A percentile compares a stretch with the other conserved stretches of the same genome.
Evolutionary conservation across 2,797 vertebrate genomes (phyloP).

Genomic region (Florisuga fusca): DNA sequence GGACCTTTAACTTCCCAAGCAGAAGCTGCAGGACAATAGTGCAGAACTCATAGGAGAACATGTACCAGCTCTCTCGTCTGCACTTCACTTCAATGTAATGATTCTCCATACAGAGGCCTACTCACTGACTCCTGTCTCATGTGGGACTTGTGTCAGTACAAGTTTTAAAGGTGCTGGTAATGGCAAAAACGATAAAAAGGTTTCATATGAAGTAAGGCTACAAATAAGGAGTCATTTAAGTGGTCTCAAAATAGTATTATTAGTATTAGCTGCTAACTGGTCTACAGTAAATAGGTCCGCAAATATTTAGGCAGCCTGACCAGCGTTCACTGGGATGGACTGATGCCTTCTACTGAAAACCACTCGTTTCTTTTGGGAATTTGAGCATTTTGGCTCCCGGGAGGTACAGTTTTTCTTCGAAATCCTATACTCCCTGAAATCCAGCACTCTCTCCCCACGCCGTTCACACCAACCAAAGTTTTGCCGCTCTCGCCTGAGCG

Average conservation of each 20-base stretch:
- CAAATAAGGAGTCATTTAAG: accelerated
- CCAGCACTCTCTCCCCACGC: not conserved
- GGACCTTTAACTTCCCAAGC: not conserved
- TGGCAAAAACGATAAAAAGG: accelerated
- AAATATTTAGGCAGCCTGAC: not conserved
- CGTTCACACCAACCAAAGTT: not conserved
- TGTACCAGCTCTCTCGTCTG: not conserved
- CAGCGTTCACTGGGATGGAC: not conserved
- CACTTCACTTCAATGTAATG: not conserved
- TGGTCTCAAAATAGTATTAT: not conserved
- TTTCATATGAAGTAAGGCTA: not conserved
- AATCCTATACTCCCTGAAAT: not conserved
- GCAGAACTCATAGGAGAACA: not conserved
- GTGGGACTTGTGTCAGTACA: not conserved
- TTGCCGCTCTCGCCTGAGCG: not conserved
- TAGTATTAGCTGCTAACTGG: no score
- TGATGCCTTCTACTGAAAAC: not conserved
- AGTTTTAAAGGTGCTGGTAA: not conserved
- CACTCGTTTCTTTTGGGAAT: not conserved
- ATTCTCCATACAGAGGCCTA: not conserved
- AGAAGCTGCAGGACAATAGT: not conserved
- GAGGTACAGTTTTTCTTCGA: not conserved
- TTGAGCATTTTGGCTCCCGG: not conserved
- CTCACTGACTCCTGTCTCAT: not conserved
- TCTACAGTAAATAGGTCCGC: no score